phyloP scores from a whole-genome alignment of 2,888 invertebrate species.

The Cheiracanthium punctorium region DNA sequence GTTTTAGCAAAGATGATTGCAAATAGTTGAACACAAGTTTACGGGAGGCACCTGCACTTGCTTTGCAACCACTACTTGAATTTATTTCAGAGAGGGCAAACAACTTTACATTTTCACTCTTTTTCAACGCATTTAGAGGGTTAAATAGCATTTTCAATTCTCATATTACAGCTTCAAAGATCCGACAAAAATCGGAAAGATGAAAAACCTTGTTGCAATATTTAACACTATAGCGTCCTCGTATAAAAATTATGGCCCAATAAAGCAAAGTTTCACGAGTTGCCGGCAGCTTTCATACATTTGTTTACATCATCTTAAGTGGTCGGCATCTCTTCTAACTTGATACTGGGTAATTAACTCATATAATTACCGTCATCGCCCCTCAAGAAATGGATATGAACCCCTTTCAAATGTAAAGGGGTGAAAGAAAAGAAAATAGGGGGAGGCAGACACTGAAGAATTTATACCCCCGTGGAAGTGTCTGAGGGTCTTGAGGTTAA shows the following conservation, averaged over 20 bases:
- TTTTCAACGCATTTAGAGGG: too few species aligned
- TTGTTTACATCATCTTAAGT: background rate
- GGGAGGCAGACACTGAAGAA: background rate
- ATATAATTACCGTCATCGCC: slow-evolving; percentile 2
- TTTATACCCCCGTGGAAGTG: background rate
- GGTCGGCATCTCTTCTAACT: background rate
- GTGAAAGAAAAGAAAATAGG: background rate
- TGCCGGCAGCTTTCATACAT: background rate
- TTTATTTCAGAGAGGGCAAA: too few species aligned
- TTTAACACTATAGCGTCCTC: too few species aligned
- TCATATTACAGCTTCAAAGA: too few species aligned
- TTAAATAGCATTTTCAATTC: too few species aligned
- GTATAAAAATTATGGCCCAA: background rate
- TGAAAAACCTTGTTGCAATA: too few species aligned
- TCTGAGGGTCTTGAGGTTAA: slow-evolving; percentile 20
- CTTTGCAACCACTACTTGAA: too few species aligned
- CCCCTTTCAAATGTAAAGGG: background rate
- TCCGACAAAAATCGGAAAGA: too few species aligned
- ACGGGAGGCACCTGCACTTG: too few species aligned
- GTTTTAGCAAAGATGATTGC: too few species aligned
- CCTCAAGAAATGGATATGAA: background rate
- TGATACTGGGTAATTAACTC: slow-evolving; percentile 7
- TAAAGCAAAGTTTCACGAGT: background rate
- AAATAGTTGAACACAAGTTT: too few species aligned
- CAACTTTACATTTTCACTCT: too few species aligned